Evolutionary conservation across 1,140 invertebrate genomes (phyloP), one percentile per base, ranked within the genome.

Genomic region (Bombus picipes): DNA sequence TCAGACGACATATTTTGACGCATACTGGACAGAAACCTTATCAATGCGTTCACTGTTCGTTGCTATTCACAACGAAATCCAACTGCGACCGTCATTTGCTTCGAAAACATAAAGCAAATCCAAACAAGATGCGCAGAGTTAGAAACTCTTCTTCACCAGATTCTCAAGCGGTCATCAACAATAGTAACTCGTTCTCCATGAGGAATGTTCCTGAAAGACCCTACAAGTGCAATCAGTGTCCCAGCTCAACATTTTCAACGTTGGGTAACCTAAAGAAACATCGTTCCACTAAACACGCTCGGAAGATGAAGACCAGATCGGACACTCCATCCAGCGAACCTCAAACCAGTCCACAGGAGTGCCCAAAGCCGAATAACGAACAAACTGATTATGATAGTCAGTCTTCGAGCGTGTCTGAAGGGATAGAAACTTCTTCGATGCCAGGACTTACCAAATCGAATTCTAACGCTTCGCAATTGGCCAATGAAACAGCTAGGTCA

Each of bases 21-120:
- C 98, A 99, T 92, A 99, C 98, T 9, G 99, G 99, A 9, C 98
- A 99, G 93, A 99, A 99, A 92, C 99, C 99, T 0, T 99, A 97
- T 95, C 98, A 99, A 92, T 99, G 99, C 94, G 97, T 97, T 2
- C 97, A 98, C 88, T 99, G 99, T 93, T 97, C 97, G 0, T 96
- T 99, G 1, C 96, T 98, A 1, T 99, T 99, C 94, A 99, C 99
- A 8, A 99, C 99, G 0, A 99, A 99, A 92, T 99, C 98, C 3
- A 99, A 99, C 94, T 98, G 99, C 93, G 99, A 99, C 90, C 97
- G 99, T 28, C 99, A 99, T 93, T 94, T 99, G 77, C 94, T 98
- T 37, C 96, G 98, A 28, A 99, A 99, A 93, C 98, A 99, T 92
- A 97, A 97, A 37, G 96, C 95, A n/a, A 96, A 95, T 85, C 94